These are phyloP conservation scores for Gortyna flavago DNA, from an alignment of 2,888 invertebrate species.

Conservation along the genomic window DNA sequence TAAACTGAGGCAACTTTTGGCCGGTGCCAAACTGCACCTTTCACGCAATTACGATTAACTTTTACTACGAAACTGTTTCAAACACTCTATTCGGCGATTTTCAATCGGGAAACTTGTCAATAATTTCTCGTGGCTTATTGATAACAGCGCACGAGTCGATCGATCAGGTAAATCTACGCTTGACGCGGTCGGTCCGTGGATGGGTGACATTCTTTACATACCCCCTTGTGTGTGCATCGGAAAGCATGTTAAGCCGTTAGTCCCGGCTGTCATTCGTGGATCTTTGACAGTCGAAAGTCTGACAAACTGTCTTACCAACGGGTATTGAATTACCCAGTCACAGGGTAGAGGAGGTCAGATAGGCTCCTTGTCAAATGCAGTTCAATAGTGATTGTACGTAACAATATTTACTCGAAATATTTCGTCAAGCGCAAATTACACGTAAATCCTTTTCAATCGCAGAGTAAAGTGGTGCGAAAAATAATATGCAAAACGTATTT, in stretches of 20 bases:
- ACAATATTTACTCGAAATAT: constrained; percentile 12
- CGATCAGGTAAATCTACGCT: background rate
- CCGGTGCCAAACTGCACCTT: constrained; percentile 37
- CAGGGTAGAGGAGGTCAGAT: background rate
- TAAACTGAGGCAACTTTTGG: constrained; percentile 14
- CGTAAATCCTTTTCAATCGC: background rate
- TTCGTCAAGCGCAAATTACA: constrained; percentile 6
- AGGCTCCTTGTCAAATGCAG: background rate
- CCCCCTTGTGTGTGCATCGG: background rate
- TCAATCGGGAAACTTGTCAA: background rate
- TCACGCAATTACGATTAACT: constrained; percentile 40
- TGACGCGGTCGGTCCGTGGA: background rate
- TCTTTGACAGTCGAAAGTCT: background rate
- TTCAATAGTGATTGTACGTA: background rate
- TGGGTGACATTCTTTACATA: background rate
- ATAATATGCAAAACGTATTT: constrained; percentile 24
- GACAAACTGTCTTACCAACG: background rate
- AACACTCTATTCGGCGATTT: constrained; percentile 25
- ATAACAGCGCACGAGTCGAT: background rate
- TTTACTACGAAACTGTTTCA: constrained; percentile 23
- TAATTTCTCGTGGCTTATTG: background rate
- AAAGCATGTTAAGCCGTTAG: background rate
- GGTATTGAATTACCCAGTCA: background rate
- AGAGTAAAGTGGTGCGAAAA: background rate
- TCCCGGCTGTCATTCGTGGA: background rate